Base-by-base conservation (phyloP, 2,888 invertebrate species). In the Zhengitettix transpicula region DNA sequence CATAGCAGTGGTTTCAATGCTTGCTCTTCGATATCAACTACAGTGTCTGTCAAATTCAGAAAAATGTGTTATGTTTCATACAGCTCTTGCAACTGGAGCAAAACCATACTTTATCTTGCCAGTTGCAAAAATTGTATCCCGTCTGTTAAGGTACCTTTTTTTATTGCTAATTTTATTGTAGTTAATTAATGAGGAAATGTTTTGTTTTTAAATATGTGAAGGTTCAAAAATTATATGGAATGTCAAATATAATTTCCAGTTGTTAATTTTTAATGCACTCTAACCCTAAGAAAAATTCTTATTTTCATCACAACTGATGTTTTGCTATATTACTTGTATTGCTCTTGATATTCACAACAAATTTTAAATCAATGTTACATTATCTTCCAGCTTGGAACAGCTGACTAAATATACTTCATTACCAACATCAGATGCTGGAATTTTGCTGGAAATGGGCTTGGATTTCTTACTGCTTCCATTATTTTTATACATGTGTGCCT, bases 1-100 rank as follows among this genome's bases (percentile, higher is more conserved):
- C 69, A 70, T 85, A 8, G 79, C 80, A 0, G 83, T 82, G 1
- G 79, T 86, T 42, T 66, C 85, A 0, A 69, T 88, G 9, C 71
- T 87, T 65, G 78, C 81, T 0, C 73, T 83, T 0, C 75, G 80
- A 60, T 72, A 75, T 63, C 82, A 82, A 69, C 66, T 80, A 53
- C 71, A 70, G 1, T 68, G 69, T 59, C 58, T 63, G 17, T 70
- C 76, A 10, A 72, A 73, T 17, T 58, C 63, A 57, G 65, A 68
- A 47, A 66, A 63, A 11, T 79, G 71, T 72, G 78, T 70, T 56
- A 78, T 75, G 64, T 75, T 80, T 58, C 83, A 82, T 65, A 71
- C 74, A 0, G 81, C 82, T 0, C 70, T 85, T 28, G 76, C 78
- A 66, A 77, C 77, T 57, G 82, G 81, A 55, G 78, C 81, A 9